Percentiles rank a stretch among this genome's conserved stretches.
Evolutionary conservation across 2,797 vertebrate genomes (phyloP).

Genomic region (Microctenopoma steveboyesi): DNA sequence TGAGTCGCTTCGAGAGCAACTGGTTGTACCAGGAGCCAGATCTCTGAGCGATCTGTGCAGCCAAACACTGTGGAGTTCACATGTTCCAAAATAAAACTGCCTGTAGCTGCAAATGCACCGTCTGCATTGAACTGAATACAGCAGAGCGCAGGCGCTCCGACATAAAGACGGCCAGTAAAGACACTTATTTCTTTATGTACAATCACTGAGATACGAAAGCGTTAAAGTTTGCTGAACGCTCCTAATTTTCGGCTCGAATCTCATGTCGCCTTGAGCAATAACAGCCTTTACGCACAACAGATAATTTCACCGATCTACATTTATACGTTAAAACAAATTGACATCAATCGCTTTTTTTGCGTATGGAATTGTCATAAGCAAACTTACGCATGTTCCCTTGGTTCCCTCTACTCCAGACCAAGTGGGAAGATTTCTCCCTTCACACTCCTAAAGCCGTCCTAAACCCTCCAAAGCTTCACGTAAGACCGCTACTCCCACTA

Average conservation of each 20-base stretch:
- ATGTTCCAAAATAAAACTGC: conserved; percentile 46
- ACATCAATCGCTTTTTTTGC: conserved; percentile 1
- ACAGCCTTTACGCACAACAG: conserved; percentile 34
- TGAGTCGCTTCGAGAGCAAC: conserved; percentile 58
- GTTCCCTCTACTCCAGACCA: conserved; percentile 80
- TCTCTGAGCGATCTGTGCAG: conserved; percentile 34
- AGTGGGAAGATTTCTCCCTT: conserved; percentile 78
- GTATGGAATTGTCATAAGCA: conserved; percentile 68
- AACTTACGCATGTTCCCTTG: conserved; percentile 89
- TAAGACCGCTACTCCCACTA: conserved; percentile 85
- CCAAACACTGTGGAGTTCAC: conserved; percentile 35
- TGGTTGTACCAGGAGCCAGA: conserved; percentile 47
- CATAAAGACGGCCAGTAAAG: conserved; percentile 23
- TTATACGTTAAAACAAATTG: conserved; percentile 16
- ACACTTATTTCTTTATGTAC: conserved; percentile 15
- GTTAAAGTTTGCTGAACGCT: conserved; percentile 8
- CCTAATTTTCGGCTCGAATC: neutral
- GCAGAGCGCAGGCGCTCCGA: conserved; percentile 7
- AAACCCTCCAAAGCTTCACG: conserved; percentile 80
- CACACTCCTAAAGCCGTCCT: conserved; percentile 78
- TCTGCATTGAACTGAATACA: conserved; percentile 20
- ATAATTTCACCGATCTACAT: neutral
- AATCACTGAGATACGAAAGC: neutral
- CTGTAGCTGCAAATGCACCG: conserved; percentile 36
- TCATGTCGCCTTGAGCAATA: neutral